phyloP scores from a whole-genome alignment of 1,140 invertebrate species.

The Penaeus vannamei region DNA sequence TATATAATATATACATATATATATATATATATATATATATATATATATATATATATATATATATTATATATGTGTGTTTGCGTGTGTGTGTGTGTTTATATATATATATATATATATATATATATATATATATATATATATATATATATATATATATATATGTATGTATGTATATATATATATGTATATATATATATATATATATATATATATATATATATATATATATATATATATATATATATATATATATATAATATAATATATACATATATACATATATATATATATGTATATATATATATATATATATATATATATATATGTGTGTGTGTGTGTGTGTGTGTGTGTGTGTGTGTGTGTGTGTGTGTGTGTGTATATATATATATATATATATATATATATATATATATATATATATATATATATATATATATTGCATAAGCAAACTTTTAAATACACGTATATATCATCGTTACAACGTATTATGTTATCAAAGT shows the following conservation, averaged over 20 bases:
- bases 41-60: too few species aligned
- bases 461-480: too few species aligned
- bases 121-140: conserved; percentile 5
- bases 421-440: too few species aligned
- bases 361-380: conserved; percentile 11
- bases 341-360: conserved; percentile 11
- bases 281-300: too few species aligned
- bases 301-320: conserved; percentile 16
- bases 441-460: too few species aligned
- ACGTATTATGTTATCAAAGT: too few species aligned
- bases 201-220: conserved; percentile 16
- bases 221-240: background rate
- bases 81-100: too few species aligned
- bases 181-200: conserved; percentile 14
- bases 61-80: too few species aligned
- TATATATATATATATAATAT: too few species aligned
- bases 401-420: conserved; percentile 1
- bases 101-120: conserved; percentile 16
- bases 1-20: too few species aligned
- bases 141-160: conserved; percentile 16
- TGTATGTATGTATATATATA: conserved; percentile 13
- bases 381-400: conserved; percentile 5
- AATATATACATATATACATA: too few species aligned
- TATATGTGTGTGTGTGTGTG: conserved; percentile 11
- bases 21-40: too few species aligned